Base-by-base conservation (phyloP, 2,888 invertebrate species). In the Caenorhabditis imperialis region DNA sequence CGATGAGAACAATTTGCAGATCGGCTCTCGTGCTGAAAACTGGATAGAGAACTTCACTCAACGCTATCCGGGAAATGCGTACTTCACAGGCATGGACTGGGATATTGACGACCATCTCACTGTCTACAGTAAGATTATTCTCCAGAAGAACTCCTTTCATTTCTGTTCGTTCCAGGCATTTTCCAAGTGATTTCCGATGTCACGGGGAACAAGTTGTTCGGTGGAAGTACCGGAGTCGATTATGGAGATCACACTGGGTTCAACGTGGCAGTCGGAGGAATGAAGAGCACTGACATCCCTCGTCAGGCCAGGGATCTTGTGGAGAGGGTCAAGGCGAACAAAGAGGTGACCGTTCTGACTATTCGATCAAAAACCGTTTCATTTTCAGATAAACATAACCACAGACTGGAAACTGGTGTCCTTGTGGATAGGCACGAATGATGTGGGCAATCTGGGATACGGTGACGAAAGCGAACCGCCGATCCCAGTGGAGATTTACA, bases 201-300 rank as follows among this genome's bases (percentile, higher is more conserved):
- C 88, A 93, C 91, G 89, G 93, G 93, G 87, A 92, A 92, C 0
- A 90, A 91, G 51, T 85, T 93, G 57, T 91, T 91, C 0, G 93
- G 93, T 0, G 93, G 91, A 87, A 92, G 93, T 22, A 92, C 92
- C 0, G 93, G 93, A 58, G 92, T 92, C 0, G 93, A 78, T 33
- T 72, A 75, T 51, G 73, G 67, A n/a, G 37, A 44, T 16, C 44
- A 77, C 42, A 47, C 58, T 2, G 73, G 73, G 20, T 71, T 77
- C 25, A 78, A 82, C 38, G 76, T 76, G 22, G 83, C 81, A 5
- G 69, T 82, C 12, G 72, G 78, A 10, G 82, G 82, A 22, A 77
- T 67, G 69, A 78, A 73, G 7, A 70, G 73, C 40, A 58, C 67
- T 25, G 80, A 83, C 54, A 71, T 83, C 20, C 73, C 75, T 4